These are phyloP conservation scores for Nycticryphes semicollaris DNA, from an alignment of 2,113 vertebrate genomes.

Conservation along the genomic window DNA sequence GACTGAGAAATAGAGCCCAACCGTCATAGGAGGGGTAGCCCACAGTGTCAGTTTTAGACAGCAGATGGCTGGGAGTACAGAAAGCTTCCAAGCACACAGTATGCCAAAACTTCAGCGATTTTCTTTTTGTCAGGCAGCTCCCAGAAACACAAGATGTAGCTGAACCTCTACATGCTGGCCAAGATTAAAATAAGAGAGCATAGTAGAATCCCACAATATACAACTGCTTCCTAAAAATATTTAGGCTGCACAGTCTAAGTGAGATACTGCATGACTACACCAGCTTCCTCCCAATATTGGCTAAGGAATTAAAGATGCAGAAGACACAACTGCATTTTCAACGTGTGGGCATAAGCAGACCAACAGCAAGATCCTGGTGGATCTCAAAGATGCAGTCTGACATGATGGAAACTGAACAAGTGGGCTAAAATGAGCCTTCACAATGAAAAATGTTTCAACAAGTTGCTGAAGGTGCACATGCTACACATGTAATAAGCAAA, in stretches of 20 bases:
- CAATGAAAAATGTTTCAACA: background rate
- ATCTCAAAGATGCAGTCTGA: background rate
- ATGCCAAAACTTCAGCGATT: conserved; percentile 42
- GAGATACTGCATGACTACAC: background rate
- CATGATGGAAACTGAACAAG: background rate
- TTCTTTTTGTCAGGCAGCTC: conserved; percentile 16
- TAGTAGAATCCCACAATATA: conserved; percentile 3
- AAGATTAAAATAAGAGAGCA: conserved; percentile 19
- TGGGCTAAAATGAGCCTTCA: background rate
- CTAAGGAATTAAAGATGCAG: background rate
- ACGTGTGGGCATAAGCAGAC: background rate
- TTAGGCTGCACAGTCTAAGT: background rate
- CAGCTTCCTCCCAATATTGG: background rate
- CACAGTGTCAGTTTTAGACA: conserved; percentile 16
- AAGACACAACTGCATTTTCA: background rate
- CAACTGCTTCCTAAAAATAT: conserved; percentile 3
- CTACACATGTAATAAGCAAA: background rate
- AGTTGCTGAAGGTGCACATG: background rate
- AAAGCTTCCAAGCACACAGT: conserved; percentile 45
- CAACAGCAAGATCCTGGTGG: background rate
- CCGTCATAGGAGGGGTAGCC: conserved; percentile 1
- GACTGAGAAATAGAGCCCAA: background rate
- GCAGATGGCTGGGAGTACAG: conserved; percentile 44
- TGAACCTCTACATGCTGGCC: background rate
- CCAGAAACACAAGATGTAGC: conserved; percentile 11